Evolutionary conservation across 2,888 invertebrate genomes (phyloP).

Genomic region (Erpobdella octoculata): DNA sequence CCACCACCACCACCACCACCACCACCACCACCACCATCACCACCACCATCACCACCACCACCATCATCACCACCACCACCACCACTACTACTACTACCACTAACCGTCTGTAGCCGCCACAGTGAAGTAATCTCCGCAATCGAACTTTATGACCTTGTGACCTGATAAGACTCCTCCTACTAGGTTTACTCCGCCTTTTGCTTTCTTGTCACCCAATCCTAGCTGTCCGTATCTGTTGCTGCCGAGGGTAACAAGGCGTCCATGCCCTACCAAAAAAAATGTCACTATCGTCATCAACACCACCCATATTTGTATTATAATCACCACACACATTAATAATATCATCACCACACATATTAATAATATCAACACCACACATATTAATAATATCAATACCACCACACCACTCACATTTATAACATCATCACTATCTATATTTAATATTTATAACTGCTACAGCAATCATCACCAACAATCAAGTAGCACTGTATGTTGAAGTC

Average conservation of each 20-base stretch:
- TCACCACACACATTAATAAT: not conserved
- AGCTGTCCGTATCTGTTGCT: slow-evolving; percentile 50
- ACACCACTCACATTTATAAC: too few relatives aligned
- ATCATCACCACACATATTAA: not conserved
- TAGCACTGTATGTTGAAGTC: slow-evolving; percentile 48
- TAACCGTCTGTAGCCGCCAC: slow-evolving; percentile 49
- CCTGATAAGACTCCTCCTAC: slow-evolving; percentile 45
- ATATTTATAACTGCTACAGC: too few relatives aligned
- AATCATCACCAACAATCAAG: slow-evolving; percentile 44
- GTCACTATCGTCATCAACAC: slow-evolving; percentile 2
- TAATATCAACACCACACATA: not conserved
- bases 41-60: slow-evolving; percentile 4
- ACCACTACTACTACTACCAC: not conserved
- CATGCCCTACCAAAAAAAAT: slow-evolving; percentile 41
- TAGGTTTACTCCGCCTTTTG: slow-evolving; percentile 39
- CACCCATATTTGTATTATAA: not conserved
- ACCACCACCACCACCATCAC: not conserved
- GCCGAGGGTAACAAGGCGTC: slow-evolving; percentile 49
- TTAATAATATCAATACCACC: too few relatives aligned
- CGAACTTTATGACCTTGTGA: slow-evolving; percentile 45
- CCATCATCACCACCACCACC: not conserved
- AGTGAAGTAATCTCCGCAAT: slow-evolving; percentile 51
- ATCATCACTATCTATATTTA: not conserved
- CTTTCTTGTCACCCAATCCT: slow-evolving; percentile 48
- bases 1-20: not conserved